phyloP scores from a whole-genome alignment of 2,888 invertebrate species.

The Lasioglossum malachurum region DNA sequence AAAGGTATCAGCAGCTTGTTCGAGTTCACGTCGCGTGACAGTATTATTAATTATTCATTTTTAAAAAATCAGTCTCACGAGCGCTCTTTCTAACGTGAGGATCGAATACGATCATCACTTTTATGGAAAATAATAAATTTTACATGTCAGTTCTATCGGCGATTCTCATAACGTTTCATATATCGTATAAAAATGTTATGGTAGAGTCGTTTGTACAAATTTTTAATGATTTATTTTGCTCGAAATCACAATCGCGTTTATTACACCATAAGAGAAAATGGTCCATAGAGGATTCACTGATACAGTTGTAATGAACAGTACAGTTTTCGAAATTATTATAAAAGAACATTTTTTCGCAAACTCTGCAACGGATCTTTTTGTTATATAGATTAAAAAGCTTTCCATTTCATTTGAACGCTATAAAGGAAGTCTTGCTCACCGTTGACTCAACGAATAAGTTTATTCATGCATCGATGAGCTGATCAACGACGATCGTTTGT shows the following conservation, averaged over 20 bases:
- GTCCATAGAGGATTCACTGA: conserved; percentile 63
- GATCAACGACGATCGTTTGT: conserved; percentile 8
- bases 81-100: conserved; percentile 28
- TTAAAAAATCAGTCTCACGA: conserved; percentile 37
- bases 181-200: conserved; percentile 44
- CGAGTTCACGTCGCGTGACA: conserved; percentile 9
- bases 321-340: conserved; percentile 67
- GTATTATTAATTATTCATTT: conserved; percentile 2
- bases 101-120: conserved; percentile 36
- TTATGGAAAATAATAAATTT: conserved; percentile 17
- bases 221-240: conserved; percentile 38
- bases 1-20: conserved; percentile 31
- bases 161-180: conserved; percentile 23
- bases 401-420: conserved; percentile 17
- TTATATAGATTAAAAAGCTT: conserved; percentile 23
- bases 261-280: conserved; percentile 36
- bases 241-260: conserved; percentile 45
- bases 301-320: conserved; percentile 64
- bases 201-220: conserved; percentile 41
- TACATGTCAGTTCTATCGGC: conserved; percentile 3
- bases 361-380: conserved; percentile 58
- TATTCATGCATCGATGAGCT: conserved; percentile 22
- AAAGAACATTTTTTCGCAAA: conserved; percentile 60
- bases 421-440: conserved; percentile 20
- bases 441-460: conserved; percentile 3